Evolutionary conservation across 2,113 vertebrate species (phyloP).

Genomic region (Tretioscincus oriximinensis): DNA sequence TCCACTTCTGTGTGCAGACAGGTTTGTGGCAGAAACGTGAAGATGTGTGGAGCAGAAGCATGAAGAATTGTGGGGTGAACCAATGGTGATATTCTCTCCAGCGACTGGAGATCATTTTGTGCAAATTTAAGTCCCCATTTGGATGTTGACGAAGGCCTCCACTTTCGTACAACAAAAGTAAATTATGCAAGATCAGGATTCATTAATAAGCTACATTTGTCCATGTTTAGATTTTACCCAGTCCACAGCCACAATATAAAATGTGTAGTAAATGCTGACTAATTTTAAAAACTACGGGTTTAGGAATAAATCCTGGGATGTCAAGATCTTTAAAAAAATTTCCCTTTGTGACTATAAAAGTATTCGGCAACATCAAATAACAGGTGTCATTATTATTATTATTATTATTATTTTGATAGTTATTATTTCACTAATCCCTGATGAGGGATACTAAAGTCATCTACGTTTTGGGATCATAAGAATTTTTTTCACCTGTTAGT

Average conservation of each 20-base stretch:
- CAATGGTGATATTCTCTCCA: neutral
- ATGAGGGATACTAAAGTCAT: neutral
- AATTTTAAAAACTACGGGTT: too few relatives aligned
- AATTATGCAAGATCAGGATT: neutral
- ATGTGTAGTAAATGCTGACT: neutral
- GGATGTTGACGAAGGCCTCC: too few relatives aligned
- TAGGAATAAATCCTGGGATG: too few relatives aligned
- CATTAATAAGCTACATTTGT: too few relatives aligned
- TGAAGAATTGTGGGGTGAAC: too few relatives aligned
- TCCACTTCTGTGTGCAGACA: neutral
- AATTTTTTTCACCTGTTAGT: neutral
- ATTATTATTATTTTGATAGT: too few relatives aligned
- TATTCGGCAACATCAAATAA: neutral
- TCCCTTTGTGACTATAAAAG: neutral
- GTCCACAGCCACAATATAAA: neutral
- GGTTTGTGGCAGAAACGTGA: neutral
- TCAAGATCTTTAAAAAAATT: neutral
- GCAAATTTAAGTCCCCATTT: neutral
- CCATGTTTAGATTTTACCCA: neutral
- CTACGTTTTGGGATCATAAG: neutral
- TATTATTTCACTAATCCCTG: too few relatives aligned
- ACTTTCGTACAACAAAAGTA: neutral
- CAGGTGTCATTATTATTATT: too few relatives aligned
- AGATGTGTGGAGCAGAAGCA: neutral
- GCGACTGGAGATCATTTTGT: neutral